Conservation (phyloP, 2,797 vertebrate species). For the Philypnodon macrostomus region DNA sequence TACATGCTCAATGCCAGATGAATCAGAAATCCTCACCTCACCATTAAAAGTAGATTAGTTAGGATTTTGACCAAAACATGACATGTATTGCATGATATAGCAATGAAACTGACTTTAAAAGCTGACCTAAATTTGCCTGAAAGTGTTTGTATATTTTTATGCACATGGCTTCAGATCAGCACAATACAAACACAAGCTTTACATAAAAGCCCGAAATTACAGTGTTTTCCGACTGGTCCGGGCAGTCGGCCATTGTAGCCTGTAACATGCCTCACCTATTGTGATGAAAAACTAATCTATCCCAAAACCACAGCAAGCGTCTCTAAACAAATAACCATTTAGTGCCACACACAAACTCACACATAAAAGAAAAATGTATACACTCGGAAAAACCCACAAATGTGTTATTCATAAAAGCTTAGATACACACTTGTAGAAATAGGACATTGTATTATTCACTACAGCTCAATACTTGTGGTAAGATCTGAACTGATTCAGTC, state of each 20-base stretch:
- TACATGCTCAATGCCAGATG: too few relatives aligned
- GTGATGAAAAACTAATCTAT: constrained; percentile 67
- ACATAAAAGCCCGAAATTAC: constrained; percentile 54
- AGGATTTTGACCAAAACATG: too few relatives aligned
- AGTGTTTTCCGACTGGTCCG: constrained; percentile 50
- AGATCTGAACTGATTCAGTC: too few relatives aligned
- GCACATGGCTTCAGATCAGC: constrained; percentile 42
- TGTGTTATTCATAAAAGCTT: constrained; percentile 25
- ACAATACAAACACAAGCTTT: constrained; percentile 59
- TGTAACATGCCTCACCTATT: constrained; percentile 67
- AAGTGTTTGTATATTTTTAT: constrained; percentile 2
- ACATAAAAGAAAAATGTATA: constrained; percentile 10
- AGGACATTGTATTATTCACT: constrained; percentile 5
- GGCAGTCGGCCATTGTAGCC: constrained; percentile 51
- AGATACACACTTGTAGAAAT: constrained; percentile 22
- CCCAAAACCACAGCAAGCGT: constrained; percentile 45
- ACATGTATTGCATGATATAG: too few relatives aligned
- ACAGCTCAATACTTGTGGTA: too few relatives aligned
- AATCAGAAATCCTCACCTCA: too few relatives aligned
- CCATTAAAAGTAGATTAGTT: too few relatives aligned
- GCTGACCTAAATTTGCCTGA: constrained; percentile 15
- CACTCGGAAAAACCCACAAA: constrained; percentile 22
- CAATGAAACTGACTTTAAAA: too few relatives aligned
- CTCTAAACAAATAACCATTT: constrained; percentile 60
- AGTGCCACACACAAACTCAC: constrained; percentile 46